Evolutionary conservation across 1,140 invertebrate genomes (phyloP).

Genomic region (Pogonognathellus flavescens): DNA sequence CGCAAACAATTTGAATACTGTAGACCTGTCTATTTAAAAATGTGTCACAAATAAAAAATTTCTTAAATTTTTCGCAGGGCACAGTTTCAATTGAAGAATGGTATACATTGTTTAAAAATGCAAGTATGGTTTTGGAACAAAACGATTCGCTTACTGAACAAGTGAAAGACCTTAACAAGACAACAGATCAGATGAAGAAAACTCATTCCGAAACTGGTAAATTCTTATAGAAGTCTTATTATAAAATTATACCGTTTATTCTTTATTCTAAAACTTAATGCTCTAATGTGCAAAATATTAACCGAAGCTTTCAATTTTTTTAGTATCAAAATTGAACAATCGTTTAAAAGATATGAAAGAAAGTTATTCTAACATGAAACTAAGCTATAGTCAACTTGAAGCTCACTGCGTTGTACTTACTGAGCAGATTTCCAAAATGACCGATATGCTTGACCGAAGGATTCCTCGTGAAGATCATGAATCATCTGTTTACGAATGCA

Average conservation of each 20-base stretch:
- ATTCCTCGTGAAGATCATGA: conserved; percentile 74
- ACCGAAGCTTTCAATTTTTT: conserved; percentile 13
- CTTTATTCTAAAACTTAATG: neutral
- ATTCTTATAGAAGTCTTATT: neutral
- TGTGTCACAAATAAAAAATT: neutral
- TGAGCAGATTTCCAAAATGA: conserved; percentile 73
- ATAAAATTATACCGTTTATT: too few species aligned
- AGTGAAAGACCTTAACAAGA: conserved; percentile 73
- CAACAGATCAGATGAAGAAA: conserved; percentile 75
- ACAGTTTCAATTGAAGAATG: conserved; percentile 70
- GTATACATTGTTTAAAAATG: conserved; percentile 72
- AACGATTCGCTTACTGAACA: conserved; percentile 71
- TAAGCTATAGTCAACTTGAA: conserved; percentile 73
- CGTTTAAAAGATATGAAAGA: conserved; percentile 70
- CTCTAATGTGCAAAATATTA: neutral
- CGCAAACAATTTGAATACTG: too few species aligned
- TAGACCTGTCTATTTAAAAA: too few species aligned
- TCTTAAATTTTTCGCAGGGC: conserved; percentile 67
- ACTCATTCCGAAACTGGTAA: conserved; percentile 62
- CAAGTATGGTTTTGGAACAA: conserved; percentile 70
- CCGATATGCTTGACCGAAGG: conserved; percentile 72
- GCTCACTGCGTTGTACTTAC: conserved; percentile 73
- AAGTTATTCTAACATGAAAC: conserved; percentile 75
- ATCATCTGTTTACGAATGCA: conserved; percentile 76
- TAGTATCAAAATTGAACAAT: conserved; percentile 34